phyloP scores from a whole-genome alignment of 2,113 vertebrate genomes.

The Bambusicola thoracicus region DNA sequence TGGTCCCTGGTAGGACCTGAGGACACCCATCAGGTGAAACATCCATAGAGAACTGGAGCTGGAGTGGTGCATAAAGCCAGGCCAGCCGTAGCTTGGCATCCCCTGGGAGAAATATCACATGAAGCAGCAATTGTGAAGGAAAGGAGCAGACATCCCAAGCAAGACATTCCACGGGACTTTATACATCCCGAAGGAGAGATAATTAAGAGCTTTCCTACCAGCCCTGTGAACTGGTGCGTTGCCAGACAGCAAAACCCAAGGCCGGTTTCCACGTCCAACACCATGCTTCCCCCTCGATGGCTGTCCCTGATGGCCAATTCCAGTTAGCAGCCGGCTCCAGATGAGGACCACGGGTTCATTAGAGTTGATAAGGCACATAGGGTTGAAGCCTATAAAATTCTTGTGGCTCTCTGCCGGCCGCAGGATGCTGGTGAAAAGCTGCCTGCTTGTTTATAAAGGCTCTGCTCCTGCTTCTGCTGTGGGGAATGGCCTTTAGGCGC shows the following conservation, averaged over 20 bases:
- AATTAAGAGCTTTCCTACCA: conserved; percentile 22
- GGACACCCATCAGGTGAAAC: background rate
- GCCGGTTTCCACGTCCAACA: background rate
- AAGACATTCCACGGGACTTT: conserved; percentile 4
- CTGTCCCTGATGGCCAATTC: background rate
- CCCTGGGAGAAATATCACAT: background rate
- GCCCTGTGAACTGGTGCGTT: background rate
- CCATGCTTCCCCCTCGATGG: background rate
- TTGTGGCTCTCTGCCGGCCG: background rate
- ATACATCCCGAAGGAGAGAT: background rate
- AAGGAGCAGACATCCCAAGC: background rate
- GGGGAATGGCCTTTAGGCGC: background rate
- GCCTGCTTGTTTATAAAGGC: background rate
- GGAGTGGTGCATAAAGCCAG: background rate
- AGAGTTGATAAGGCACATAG: background rate
- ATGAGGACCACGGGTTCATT: background rate
- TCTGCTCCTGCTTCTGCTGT: background rate
- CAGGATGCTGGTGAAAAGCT: background rate
- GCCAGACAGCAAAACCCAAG: background rate
- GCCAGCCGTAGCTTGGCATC: background rate
- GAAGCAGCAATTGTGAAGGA: background rate
- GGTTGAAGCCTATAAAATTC: background rate
- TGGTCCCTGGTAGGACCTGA: background rate
- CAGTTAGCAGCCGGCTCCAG: background rate
- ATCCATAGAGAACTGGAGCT: rapidly evolving